Conservation (phyloP, 2,888 invertebrate species). For the Leptopilina drosophilae region DNA sequence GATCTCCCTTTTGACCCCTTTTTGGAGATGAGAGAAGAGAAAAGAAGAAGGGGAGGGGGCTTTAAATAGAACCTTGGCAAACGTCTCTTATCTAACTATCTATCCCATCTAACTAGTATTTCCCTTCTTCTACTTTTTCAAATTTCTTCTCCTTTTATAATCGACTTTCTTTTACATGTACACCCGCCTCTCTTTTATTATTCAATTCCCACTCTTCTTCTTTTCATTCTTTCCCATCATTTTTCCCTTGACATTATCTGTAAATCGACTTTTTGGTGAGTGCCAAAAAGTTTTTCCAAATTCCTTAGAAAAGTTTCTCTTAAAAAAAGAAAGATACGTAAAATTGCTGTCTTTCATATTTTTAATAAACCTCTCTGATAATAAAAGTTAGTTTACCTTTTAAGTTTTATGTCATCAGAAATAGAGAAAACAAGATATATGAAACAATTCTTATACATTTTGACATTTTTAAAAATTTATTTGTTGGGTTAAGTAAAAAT, state of each 20-base stretch:
- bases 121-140: slow-evolving; percentile 38
- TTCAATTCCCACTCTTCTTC: slow-evolving; percentile 17
- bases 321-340: neutral
- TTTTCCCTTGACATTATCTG: slow-evolving; percentile 29
- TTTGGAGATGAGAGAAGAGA: too few species aligned
- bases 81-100: slow-evolving; percentile 60
- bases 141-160: neutral
- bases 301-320: slow-evolving; percentile 20
- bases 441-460: too few species aligned
- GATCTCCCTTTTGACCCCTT: slow-evolving; percentile 58
- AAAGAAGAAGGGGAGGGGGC: slow-evolving; percentile 46
- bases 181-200: too few species aligned
- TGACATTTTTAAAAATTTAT: too few species aligned
- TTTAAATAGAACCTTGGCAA: slow-evolving; percentile 75
- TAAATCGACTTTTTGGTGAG: slow-evolving; percentile 24
- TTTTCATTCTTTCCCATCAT: slow-evolving; percentile 24
- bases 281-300: slow-evolving; percentile 26
- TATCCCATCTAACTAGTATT: slow-evolving; percentile 54
- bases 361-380: slow-evolving; percentile 17
- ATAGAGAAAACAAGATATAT: too few species aligned
- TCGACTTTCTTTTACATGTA: neutral
- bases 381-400: slow-evolving; percentile 15
- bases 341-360: neutral
- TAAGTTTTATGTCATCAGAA: neutral
- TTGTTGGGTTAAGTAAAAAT: too few species aligned